These are phyloP conservation scores for Bombus superbus DNA, from an alignment of 1,140 invertebrate species.

Conservation along the genomic window DNA sequence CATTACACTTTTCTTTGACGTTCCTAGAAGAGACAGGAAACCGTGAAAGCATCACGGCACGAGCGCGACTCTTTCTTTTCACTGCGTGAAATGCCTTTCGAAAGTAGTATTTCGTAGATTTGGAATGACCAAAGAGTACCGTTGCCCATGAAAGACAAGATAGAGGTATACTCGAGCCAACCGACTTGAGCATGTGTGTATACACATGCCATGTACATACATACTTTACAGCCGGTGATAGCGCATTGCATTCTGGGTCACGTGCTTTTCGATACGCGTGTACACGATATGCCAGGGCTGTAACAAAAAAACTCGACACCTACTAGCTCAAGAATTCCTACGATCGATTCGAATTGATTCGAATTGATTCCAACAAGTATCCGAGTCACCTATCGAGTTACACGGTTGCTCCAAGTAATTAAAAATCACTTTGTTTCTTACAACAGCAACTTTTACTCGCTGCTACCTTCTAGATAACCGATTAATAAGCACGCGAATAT, in stretches of 20 bases:
- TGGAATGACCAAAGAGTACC: slow-evolving; percentile 60
- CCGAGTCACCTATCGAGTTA: neutral
- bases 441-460: neutral
- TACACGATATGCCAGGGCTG: slow-evolving; percentile 29
- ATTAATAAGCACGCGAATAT: neutral
- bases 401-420: neutral
- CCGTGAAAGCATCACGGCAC: slow-evolving; percentile 38
- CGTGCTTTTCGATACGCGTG: slow-evolving; percentile 64
- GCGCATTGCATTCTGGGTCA: slow-evolving; percentile 70
- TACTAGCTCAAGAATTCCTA: neutral
- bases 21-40: slow-evolving; percentile 12
- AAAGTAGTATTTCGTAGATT: slow-evolving; percentile 63
- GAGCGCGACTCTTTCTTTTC: slow-evolving; percentile 42
- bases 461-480: no score
- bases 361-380: neutral
- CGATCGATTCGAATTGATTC: neutral
- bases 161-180: neutral
- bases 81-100: slow-evolving; percentile 44
- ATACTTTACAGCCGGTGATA: slow-evolving; percentile 54
- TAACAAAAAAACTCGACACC: slow-evolving; percentile 11
- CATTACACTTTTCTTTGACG: slow-evolving; percentile 33
- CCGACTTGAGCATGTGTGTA: slow-evolving; percentile 9
- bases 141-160: slow-evolving; percentile 55
- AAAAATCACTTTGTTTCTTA: neutral
- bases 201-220: slow-evolving; percentile 8